Evolutionary conservation across 2,113 vertebrate species (phyloP), one percentile per base, ranked within the genome.

Genomic region (Callaeas wilsoni): DNA sequence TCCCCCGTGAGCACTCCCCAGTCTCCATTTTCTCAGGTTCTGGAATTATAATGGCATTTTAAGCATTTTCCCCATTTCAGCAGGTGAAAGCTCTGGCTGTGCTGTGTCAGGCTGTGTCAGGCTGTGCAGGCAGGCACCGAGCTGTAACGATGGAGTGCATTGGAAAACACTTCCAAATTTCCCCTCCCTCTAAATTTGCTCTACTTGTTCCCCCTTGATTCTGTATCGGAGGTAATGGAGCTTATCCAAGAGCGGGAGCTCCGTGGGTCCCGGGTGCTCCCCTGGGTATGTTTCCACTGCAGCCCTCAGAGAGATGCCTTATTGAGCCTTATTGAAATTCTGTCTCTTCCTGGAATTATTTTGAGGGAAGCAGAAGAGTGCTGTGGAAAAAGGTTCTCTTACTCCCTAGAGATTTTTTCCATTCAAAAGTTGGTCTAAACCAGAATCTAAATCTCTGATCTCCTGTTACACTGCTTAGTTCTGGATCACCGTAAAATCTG

Each of bases 321-420:
- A 62, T 68, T 92, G 93, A 93, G 46, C 75, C 71, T 89, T 21
- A 62, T 68, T 92, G 93, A 93, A 82, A 93, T 89, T 69, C 82
- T 77, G 65, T 46, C 78, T 90, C 74, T 83, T 76, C 53, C 39
- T 46, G 49, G 52, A 39, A 75, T 91, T 70, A 46, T 65, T 78
- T 37, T 1, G 15, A 46, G 85, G 59, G 93, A 71, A 53, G 87
- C 83, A 93, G 68, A 71, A 56, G 87, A 88, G 49, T 41, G 44
- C 88, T 85, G 75, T 67, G 73, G 68, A 67, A 78, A 71, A 79
- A 82, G 75, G 77, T 67, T 81, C 2, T 55, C 60, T 60, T 68
- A 3, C 29, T 93, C 91, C 60, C 55, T 32, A 2, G 69, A 53
- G 87, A 13, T 13, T 56, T 80, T 13, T 65, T 42, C 71, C 44